These are phyloP conservation scores for Rhynchonycteris naso DNA, from an alignment of 2,797 vertebrate genomes.

Conservation along the genomic window DNA sequence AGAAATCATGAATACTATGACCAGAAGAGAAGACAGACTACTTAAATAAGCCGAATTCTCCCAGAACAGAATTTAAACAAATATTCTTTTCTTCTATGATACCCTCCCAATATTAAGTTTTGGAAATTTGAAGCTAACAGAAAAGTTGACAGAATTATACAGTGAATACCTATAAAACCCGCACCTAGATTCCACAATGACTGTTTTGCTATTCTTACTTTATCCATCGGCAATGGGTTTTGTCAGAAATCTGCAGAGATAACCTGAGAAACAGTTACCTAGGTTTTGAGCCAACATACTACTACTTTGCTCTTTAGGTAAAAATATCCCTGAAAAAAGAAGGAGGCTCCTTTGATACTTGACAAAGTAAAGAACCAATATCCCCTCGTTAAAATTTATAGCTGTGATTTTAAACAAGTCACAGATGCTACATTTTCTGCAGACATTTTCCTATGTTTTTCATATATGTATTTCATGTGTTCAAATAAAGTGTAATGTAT, in stretches of 20 bases:
- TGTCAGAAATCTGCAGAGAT: not conserved
- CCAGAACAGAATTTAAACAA: not conserved
- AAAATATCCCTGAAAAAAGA: not conserved
- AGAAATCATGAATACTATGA: not conserved
- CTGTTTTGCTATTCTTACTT: fast-evolving
- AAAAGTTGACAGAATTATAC: not conserved
- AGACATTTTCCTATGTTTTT: not conserved
- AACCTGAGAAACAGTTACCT: not conserved
- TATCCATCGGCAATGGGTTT: not conserved
- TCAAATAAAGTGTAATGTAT: constrained; percentile 18
- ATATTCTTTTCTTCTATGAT: not conserved
- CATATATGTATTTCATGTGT: not conserved
- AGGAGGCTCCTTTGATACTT: not conserved
- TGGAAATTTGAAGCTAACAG: not conserved
- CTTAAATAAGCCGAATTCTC: not conserved
- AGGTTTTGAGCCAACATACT: not conserved
- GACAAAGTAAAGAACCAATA: not conserved
- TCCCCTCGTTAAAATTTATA: not conserved
- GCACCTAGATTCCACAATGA: not conserved
- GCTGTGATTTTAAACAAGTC: not conserved
- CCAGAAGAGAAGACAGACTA: not conserved
- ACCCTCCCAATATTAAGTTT: not conserved
- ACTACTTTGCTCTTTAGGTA: not conserved
- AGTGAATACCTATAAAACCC: fast-evolving
- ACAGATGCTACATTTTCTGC: not conserved